Evolutionary conservation across 2,888 invertebrate genomes (phyloP).

Genomic region (Tenthredo livida): DNA sequence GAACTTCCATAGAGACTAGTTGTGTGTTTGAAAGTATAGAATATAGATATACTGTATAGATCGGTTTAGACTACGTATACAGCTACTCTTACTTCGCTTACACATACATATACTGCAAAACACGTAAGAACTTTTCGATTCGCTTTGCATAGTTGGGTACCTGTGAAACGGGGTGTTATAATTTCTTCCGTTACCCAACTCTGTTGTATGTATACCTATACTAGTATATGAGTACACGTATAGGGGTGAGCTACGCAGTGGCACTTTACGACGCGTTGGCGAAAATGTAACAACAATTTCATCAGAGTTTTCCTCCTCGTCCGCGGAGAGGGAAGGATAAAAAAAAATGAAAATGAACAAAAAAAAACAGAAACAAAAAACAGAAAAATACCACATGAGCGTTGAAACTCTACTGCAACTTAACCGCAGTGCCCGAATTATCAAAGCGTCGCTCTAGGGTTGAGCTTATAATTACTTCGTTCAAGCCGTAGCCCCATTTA

Average conservation of each 20-base stretch:
- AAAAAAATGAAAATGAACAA: background rate
- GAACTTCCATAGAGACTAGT: slow-evolving; percentile 29
- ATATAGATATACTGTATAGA: background rate
- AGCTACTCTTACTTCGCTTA: background rate
- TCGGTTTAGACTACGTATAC: background rate
- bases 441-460: background rate
- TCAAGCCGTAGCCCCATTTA: background rate
- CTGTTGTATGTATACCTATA: background rate
- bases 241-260: background rate
- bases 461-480: slow-evolving; percentile 29
- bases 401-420: slow-evolving; percentile 12
- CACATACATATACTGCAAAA: background rate
- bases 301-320: slow-evolving; percentile 10
- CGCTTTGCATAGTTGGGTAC: slow-evolving; percentile 44
- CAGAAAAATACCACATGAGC: background rate
- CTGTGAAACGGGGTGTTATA: slow-evolving; percentile 50
- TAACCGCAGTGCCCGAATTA: background rate
- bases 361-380: background rate
- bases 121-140: slow-evolving; percentile 40
- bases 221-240: background rate
- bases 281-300: slow-evolving; percentile 39
- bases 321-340: background rate
- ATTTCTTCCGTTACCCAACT: slow-evolving; percentile 50
- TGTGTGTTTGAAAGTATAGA: background rate
- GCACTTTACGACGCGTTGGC: slow-evolving; percentile 37